phyloP scores from a whole-genome alignment of 1,140 invertebrate species.

The Varroa destructor region DNA sequence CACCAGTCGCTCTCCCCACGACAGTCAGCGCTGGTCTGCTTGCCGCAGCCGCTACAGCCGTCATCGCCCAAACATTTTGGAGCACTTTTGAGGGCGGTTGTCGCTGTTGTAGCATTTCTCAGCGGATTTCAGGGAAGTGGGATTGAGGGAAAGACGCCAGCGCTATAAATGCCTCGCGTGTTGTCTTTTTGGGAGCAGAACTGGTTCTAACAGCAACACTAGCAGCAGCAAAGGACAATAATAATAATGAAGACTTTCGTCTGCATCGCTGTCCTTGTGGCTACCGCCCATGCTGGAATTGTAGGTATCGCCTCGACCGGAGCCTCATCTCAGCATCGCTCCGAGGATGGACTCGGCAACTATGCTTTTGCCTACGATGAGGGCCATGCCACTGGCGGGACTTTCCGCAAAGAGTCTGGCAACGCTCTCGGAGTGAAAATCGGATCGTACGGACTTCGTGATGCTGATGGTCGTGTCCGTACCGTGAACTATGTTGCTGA shows the following conservation, averaged over 20 bases:
- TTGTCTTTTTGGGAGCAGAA: no score
- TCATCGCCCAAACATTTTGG: no score
- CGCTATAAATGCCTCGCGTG: no score
- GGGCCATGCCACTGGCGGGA: slow-evolving; percentile 35
- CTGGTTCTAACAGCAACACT: no score
- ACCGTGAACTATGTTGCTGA: slow-evolving; percentile 37
- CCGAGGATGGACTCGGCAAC: slow-evolving; percentile 31
- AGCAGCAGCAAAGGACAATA: no score
- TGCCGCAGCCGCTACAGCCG: no score
- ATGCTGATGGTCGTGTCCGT: slow-evolving; percentile 36
- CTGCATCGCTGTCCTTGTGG: slow-evolving; percentile 31
- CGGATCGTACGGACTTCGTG: slow-evolving; percentile 37
- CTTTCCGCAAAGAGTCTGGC: slow-evolving; percentile 36
- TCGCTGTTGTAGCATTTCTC: no score
- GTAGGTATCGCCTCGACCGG: slow-evolving; percentile 30
- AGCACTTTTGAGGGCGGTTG: no score
- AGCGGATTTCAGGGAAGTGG: no score
- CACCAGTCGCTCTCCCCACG: no score
- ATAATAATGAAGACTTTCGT: slow-evolving; percentile 28
- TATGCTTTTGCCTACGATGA: slow-evolving; percentile 37
- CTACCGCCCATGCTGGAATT: slow-evolving; percentile 31
- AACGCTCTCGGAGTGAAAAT: slow-evolving; percentile 34
- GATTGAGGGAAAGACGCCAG: no score
- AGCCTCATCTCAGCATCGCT: slow-evolving; percentile 31
- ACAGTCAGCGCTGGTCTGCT: no score